Evolutionary conservation across 2,797 vertebrate species (phyloP).

Genomic region (Tenualosa ilisha): DNA sequence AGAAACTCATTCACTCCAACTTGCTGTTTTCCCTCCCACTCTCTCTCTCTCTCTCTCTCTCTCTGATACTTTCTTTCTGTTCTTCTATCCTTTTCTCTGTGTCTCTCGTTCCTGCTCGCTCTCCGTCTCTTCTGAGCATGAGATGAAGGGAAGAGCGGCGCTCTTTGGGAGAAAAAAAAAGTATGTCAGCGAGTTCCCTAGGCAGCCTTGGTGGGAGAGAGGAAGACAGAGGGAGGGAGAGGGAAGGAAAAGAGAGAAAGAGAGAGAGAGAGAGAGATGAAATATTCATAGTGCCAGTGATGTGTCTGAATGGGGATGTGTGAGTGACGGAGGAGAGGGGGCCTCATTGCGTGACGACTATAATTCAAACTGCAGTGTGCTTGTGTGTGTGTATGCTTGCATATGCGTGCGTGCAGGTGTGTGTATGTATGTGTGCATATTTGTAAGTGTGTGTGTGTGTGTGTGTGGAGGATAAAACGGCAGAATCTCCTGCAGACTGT

Average conservation of each 20-base stretch:
- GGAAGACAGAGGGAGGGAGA: not conserved
- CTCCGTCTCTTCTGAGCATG: not conserved
- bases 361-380: not conserved
- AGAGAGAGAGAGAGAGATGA: conserved; percentile 5
- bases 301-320: conserved; percentile 23
- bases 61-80: not conserved
- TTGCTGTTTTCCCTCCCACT: not conserved
- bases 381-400: not conserved
- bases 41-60: not conserved
- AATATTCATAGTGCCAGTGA: conserved; percentile 16
- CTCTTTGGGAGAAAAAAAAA: not conserved
- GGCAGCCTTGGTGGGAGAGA: not conserved
- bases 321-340: conserved; percentile 26
- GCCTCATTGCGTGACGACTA: not conserved
- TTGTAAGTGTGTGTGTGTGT: conserved; percentile 15
- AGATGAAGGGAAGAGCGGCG: conserved; percentile 4
- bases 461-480: not conserved
- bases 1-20: conserved; percentile 20
- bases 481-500: not conserved
- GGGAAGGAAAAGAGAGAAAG: not conserved
- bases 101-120: not conserved
- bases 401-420: not conserved
- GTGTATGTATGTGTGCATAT: not conserved
- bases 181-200: conserved; percentile 11
- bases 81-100: too few relatives aligned